phyloP scores from a whole-genome alignment of 2,113 vertebrate species.

The Bambusicola thoracicus region DNA sequence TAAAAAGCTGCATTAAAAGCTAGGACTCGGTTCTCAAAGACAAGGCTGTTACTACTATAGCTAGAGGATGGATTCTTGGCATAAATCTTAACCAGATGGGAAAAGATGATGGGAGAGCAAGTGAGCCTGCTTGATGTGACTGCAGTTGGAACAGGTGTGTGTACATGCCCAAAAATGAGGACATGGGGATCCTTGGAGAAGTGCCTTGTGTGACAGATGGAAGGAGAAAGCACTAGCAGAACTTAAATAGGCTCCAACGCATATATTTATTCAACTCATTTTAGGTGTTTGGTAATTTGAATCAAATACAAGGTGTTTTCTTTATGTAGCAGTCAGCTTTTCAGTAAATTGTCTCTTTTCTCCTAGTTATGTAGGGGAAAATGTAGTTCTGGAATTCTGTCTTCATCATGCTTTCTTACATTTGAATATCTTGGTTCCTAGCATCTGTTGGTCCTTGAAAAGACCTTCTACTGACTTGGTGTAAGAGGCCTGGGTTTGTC shows the following conservation, averaged over 20 bases:
- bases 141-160: not conserved
- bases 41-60: not conserved
- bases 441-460: not conserved
- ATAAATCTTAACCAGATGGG: conserved; percentile 15
- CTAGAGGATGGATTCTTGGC: not conserved
- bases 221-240: not conserved
- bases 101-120: not conserved
- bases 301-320: not conserved
- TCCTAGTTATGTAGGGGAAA: not conserved
- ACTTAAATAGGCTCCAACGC: not conserved
- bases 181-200: not conserved
- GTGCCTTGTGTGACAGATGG: not conserved
- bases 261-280: not conserved
- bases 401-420: not conserved
- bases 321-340: not conserved
- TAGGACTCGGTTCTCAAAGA: not conserved
- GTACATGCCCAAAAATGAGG: not conserved
- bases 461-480: not conserved
- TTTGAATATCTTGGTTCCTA: not conserved
- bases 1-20: not conserved
- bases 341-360: not conserved
- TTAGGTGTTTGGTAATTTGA: not conserved
- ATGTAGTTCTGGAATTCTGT: not conserved
- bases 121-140: not conserved
- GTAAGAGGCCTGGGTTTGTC: not conserved